phyloP scores from a whole-genome alignment of 2,797 vertebrate species.

The Peromyscus melanophrys region DNA sequence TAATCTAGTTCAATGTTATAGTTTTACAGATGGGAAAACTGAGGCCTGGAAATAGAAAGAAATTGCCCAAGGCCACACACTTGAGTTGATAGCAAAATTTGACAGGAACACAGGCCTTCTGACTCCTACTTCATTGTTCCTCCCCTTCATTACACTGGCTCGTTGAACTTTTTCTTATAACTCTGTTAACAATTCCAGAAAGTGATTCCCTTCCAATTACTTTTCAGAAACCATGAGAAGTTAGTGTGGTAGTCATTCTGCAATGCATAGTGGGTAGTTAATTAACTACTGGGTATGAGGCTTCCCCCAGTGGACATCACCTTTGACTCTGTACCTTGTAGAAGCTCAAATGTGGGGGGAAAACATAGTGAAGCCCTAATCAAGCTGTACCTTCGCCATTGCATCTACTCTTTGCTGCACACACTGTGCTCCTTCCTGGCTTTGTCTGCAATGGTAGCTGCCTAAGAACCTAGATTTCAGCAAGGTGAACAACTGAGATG shows the following conservation, averaged over 20 bases:
- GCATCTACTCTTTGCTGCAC: slow-evolving; percentile 76
- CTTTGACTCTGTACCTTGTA: slow-evolving; percentile 73
- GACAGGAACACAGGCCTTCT: slow-evolving; percentile 58
- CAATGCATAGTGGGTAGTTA: slow-evolving; percentile 51
- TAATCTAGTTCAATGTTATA: slow-evolving; percentile 73
- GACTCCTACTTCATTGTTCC: slow-evolving; percentile 62
- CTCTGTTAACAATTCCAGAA: slow-evolving; percentile 69
- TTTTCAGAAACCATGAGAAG: slow-evolving; percentile 68
- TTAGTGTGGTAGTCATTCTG: slow-evolving; percentile 63
- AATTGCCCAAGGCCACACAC: slow-evolving; percentile 66
- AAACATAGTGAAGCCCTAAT: slow-evolving; percentile 68
- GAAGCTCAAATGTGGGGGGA: slow-evolving; percentile 74
- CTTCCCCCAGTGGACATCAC: slow-evolving; percentile 68
- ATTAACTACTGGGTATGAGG: slow-evolving; percentile 53
- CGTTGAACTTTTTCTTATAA: slow-evolving; percentile 61
- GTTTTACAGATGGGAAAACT: slow-evolving; percentile 81
- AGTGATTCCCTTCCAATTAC: slow-evolving; percentile 55
- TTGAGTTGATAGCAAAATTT: slow-evolving; percentile 49
- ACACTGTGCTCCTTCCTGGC: slow-evolving; percentile 71
- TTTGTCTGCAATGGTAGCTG: slow-evolving; percentile 76
- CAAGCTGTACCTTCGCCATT: slow-evolving; percentile 75
- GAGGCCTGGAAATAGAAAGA: slow-evolving; percentile 66
- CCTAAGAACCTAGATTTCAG: slow-evolving; percentile 74
- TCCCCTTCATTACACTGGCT: slow-evolving; percentile 63
- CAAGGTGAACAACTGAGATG: slow-evolving; percentile 78